Evolutionary conservation across 53 echinoderm and acorn worm species (phyloP), one percentile per base, ranked within the genome.

Genomic region (Paracentrotus lividus): DNA sequence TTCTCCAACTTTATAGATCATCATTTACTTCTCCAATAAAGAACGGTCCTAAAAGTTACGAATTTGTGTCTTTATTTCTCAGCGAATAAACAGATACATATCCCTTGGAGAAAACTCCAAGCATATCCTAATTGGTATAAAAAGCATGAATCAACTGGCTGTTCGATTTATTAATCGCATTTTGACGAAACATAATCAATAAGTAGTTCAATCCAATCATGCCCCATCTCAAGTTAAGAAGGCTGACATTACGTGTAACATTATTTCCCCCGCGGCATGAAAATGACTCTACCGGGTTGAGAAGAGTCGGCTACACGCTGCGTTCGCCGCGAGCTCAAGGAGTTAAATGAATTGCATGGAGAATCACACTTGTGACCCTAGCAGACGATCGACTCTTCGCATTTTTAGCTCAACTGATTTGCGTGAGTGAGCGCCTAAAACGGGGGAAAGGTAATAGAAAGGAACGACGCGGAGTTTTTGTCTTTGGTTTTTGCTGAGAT

Each of bases 201-300:
- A 81, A 47, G 47, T 47, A 47, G 18, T 23, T 47, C 81, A 81
- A 81, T 47, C 26, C n/a, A 81, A 47, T 81, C 81, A 81, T 81
- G 45, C 38, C 8, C 49, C 47, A 47, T 81, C 81, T 81, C 81
- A 81, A 81, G 81, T 47, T 81, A 26, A 81, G 47, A 45, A 47
- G 27, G 81, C 27, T 81, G 81, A 81, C 81, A 81, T n/a, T 81
- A n/a, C 44, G 81, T 81, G 81, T 81, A 81, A 81, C 81, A 81
- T 81, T 81, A 47, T 81, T 81, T 81, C 47, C 81, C 81, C 81
- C 27, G 47, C 81, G 81, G 81, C 81, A 81, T 47, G 81, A 81
- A 81, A 47, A 26, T n/a, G 81, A 81, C 38, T 47, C 81, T 27
- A 6, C 27, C 81, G 47, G 26, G 44, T 81, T 20, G 27, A 45